These are phyloP conservation scores for Sphaerophoria rueppellii DNA, from an alignment of 2,888 invertebrate genomes.

Conservation along the genomic window DNA sequence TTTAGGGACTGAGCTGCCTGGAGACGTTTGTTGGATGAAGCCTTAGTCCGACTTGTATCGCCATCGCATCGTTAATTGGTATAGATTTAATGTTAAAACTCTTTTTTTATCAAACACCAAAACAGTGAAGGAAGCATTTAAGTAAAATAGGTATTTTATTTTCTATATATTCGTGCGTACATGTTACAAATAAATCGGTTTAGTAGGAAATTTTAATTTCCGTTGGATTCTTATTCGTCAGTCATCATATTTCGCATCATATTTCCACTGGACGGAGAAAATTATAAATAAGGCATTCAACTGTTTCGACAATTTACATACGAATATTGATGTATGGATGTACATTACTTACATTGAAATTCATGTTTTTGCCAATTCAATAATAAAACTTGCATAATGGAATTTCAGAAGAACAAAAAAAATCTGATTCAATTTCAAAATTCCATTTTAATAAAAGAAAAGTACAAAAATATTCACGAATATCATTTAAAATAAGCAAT, in stretches of 20 bases:
- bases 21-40: too few relatives aligned
- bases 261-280: neutral
- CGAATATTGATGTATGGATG: neutral
- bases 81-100: too few relatives aligned
- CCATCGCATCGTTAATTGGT: too few relatives aligned
- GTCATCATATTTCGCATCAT: neutral
- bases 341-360: slow-evolving; percentile 9
- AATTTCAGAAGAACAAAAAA: slow-evolving; percentile 9
- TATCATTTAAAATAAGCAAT: slow-evolving; percentile 3
- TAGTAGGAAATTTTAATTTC: slow-evolving; percentile 31
- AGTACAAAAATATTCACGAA: neutral
- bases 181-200: neutral
- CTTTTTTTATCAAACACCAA: too few relatives aligned
- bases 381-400: slow-evolving; percentile 28
- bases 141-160: too few relatives aligned
- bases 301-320: neutral
- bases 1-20: too few relatives aligned
- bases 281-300: slow-evolving; percentile 23
- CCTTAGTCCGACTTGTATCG: too few relatives aligned
- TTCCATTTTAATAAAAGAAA: slow-evolving; percentile 25
- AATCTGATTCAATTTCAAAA: slow-evolving; percentile 21
- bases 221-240: neutral
- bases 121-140: too few relatives aligned
- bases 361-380: slow-evolving; percentile 12
- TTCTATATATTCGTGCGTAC: neutral